phyloP scores from a whole-genome alignment of 2,113 vertebrate genomes.

The Crotalus helleri region DNA sequence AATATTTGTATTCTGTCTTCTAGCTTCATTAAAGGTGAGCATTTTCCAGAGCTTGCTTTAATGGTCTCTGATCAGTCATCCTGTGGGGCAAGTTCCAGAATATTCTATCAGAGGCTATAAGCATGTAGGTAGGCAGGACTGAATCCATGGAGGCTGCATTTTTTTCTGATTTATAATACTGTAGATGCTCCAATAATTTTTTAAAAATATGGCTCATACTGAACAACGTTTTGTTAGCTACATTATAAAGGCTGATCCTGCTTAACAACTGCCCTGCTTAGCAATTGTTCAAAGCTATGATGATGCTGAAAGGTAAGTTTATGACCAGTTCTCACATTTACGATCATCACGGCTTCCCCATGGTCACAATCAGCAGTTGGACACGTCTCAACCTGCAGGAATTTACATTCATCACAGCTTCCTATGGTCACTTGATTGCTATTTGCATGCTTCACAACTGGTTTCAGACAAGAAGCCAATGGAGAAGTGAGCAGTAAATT shows the following conservation, averaged over 20 bases:
- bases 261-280: neutral
- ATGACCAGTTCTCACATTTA: neutral
- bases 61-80: neutral
- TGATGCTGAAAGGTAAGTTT: neutral
- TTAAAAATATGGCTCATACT: neutral
- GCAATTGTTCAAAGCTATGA: neutral
- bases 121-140: neutral
- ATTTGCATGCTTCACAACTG: neutral
- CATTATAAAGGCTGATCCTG: neutral
- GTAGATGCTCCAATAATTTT: neutral
- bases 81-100: neutral
- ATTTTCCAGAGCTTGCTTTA: neutral
- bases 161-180: neutral
- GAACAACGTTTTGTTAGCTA: neutral
- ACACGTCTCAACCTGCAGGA: neutral
- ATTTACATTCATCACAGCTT: neutral
- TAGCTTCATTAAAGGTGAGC: neutral
- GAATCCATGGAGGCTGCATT: neutral
- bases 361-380: neutral
- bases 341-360: neutral
- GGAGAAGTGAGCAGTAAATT: neutral
- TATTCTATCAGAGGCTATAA: neutral
- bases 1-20: neutral
- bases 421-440: neutral
- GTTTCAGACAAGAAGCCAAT: neutral